A percentile compares a stretch with the other conserved stretches of the same genome.
phyloP scores from a whole-genome alignment of 2,113 vertebrate species.

The Nyctibius bracteatus region DNA sequence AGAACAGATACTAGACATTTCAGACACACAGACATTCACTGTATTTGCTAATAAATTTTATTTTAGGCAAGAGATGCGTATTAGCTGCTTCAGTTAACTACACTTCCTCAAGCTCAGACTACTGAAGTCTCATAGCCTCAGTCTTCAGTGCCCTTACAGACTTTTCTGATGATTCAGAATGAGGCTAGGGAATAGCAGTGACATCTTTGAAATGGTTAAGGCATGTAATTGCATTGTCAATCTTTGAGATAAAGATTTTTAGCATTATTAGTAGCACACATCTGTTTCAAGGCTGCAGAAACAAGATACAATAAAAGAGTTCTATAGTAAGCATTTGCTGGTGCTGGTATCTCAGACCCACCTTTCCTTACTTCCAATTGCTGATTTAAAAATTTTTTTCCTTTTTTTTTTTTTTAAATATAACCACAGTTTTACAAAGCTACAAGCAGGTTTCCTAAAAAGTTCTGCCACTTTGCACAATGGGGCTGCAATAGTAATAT shows the following conservation, averaged over 20 bases:
- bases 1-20: neutral
- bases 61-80: neutral
- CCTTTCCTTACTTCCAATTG: neutral
- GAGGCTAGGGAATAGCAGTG: neutral
- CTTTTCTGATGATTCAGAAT: neutral
- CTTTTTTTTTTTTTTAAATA: neutral
- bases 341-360: neutral
- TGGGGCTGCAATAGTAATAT: neutral
- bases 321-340: neutral
- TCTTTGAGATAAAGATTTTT: neutral
- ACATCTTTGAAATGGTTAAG: neutral
- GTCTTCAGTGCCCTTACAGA: neutral
- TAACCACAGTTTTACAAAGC: neutral
- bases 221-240: neutral
- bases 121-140: neutral
- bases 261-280: neutral
- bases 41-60: neutral
- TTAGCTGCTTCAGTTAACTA: neutral
- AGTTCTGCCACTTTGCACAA: neutral
- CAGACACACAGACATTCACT: neutral
- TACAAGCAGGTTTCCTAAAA: neutral
- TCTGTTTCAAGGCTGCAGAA: neutral
- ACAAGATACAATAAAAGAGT: neutral
- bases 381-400: neutral
- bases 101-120: neutral